Base-by-base conservation (phyloP, 2,113 vertebrate genomes). In the Cynoglossus semilaevis region DNA sequence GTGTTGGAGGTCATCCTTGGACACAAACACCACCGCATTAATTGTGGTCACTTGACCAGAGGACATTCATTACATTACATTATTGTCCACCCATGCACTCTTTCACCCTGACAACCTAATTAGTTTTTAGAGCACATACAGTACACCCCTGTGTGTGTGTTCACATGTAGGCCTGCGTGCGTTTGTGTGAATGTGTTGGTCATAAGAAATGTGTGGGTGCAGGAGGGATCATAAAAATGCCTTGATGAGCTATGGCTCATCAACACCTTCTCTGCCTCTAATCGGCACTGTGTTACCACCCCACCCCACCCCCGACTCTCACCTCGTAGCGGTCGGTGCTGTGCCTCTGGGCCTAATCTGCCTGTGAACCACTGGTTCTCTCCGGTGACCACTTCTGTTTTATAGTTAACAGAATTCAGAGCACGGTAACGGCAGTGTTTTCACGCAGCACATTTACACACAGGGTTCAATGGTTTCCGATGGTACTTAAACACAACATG, bases 41-140 rank as follows among this genome's bases (percentile, higher is more conserved):
- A 89, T 87, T 89, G 83, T 77, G 84, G 82, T 85, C 88, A 86
- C 73, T 86, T 80, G 60, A 71, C 63, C 38, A 15, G 42, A 47
- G 44, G 56, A 15, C 40, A 48, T 35, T 58, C 66, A 38, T 22
- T 15, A 2, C 22, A 29, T 53, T 36, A 60, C 43, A 53, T 57
- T 40, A 74, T 52, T 69, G 63, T 9, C 49, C 46, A 18, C 52
- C 56, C 58, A 10, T 9, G 48, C 45, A 40, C 48, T 8, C 17
- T 41, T 52, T 43, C 56, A 58, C 54, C 63, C 63, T 79, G 79
- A 87, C 90, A 88, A 83, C 51, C 72, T 87, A 86, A 90, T 89
- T 87, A 89, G 79, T 81, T 64, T 81, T 74, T 75, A 56, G 66
- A 77, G 74, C 78, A 81, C 77, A 81, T 55, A 63, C 9, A n/a